Base-by-base conservation (phyloP, 2,113 vertebrate genomes). In the Scolopax mira region DNA sequence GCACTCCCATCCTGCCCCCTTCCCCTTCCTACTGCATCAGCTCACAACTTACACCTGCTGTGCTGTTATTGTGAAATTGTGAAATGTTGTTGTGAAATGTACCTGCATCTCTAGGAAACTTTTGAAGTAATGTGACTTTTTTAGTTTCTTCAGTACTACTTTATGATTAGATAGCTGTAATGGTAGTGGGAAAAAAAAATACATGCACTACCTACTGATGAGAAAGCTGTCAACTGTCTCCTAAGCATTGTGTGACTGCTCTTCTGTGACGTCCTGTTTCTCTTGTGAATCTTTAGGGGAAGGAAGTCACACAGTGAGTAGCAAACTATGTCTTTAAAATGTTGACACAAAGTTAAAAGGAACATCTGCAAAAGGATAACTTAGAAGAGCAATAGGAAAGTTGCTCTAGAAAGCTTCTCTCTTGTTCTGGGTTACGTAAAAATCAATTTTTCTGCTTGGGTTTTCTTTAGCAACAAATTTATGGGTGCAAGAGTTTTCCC, bases 141-240 rank as follows among this genome's bases (percentile, higher is more conserved):
- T 33, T 35, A 24, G 16, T 88, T 88, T 24, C 33, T 78, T 70
- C 25, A 30, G 11, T 18, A 37, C 7, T 70, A 15, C 9, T 74
- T 85, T 74, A 42, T 78, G 35, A 17, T 10, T 65, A 39, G 9
- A 13, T 41, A 39, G 16, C 17, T 28, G 7, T 51, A 65, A 60
- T 0, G 4, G 6, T 11, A 28, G 1, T 8, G 24, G 7, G 18
- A 65, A 44, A 31, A 24, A 44, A 8, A 28, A 52, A 52, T 28
- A 23, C 31, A 18, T 10, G 21, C 9, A 7, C 37, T 42, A 27
- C 22, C 17, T 33, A 11, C 14, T 65, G 27, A 46, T 93, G 21
- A 64, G 62, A 70, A 69, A 69, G 39, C 14, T 44, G 8, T 39
- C 31, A 28, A 3, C 27, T 77, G 17, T 17, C 4, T 62, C 46